Evolutionary conservation across 2,888 invertebrate species (phyloP), one percentile per base, ranked within the genome.

Genomic region (Caradrina kadenii): DNA sequence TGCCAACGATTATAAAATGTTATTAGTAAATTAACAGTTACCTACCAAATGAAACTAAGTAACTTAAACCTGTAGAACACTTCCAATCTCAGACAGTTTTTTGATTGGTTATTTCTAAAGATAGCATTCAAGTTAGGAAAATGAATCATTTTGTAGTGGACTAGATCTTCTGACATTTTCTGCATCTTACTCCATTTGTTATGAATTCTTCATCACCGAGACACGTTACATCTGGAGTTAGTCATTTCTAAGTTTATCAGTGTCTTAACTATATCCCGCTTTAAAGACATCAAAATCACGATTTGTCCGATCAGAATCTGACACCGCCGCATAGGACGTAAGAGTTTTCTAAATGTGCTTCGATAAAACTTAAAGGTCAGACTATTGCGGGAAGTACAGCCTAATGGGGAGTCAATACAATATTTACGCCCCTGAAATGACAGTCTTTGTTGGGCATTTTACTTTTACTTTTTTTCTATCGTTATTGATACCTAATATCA

Each of bases 71-170:
- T 48, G 17, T 0, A 39, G 4, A 66, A 65, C 7, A 21, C 17
- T 74, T n/a, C n/a, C n/a, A n/a, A 64, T 56, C 49, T 19, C 42
- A 73, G 65, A 65, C 55, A 22, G 15, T 55, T 73, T 73, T 73
- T 56, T 64, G 55, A 13, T 45, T 11, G 63, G 35, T 49, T 49
- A 50, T 73, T 63, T 71, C 45, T 50, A 53, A n/a, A 15, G 55
- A 56, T 15, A 31, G 17, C 13, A 45, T 22, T 49, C 19, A 19
- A 7, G 7, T n/a, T 45, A 21, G 22, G 15, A 35, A 50, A 45
- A 22, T 22, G 31, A 45, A 19, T 13, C 39, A 48, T 19, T 63
- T 63, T 55, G 13, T 22, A 11, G 15, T 42, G 13, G 19, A 49
- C 13, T 17, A 53, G 13, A 63, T 31, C 26, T 49, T 49, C 17